Conservation (phyloP, 1,140 invertebrate species). For the Tribolium madens region DNA sequence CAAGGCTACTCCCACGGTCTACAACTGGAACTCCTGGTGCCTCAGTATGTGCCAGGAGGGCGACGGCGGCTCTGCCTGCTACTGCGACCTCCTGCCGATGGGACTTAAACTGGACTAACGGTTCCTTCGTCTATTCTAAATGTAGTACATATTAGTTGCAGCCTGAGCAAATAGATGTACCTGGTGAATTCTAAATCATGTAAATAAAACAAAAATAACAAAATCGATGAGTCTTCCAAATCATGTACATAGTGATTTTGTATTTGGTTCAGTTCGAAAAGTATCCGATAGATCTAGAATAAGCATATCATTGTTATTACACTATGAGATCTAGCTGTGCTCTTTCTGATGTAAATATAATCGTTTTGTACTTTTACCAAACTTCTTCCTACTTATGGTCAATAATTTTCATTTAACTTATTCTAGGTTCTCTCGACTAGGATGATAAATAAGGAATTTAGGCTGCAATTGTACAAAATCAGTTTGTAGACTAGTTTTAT, state of each 20-base stretch:
- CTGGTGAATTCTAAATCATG: constrained; percentile 39
- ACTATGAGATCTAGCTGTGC: constrained; percentile 11
- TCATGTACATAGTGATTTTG: constrained; percentile 25
- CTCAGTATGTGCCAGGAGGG: constrained; percentile 66
- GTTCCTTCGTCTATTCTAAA: not conserved
- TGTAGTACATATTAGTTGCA: constrained; percentile 31
- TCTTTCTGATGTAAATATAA: constrained; percentile 48
- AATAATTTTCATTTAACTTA: constrained; percentile 59
- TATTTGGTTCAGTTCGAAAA: constrained; percentile 18
- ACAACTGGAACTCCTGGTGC: constrained; percentile 68
- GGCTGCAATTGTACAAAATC: constrained; percentile 39
- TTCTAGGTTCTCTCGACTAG: not conserved
- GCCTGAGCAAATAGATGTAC: constrained; percentile 32
- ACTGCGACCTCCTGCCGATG: constrained; percentile 69
- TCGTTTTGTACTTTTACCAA: constrained; percentile 44
- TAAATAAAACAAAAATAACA: constrained; percentile 46
- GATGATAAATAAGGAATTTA: not conserved
- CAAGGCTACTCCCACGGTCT: not conserved
- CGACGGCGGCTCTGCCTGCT: constrained; percentile 70
- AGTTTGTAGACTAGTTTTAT: constrained; percentile 18
- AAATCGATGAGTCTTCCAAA: constrained; percentile 40
- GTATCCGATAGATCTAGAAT: constrained; percentile 55
- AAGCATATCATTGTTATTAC: constrained; percentile 55
- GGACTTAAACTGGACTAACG: not conserved
- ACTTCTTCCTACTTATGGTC: constrained; percentile 64